These are phyloP conservation scores for Diplazon laetatorius DNA, from an alignment of 2,888 invertebrate species.

Conservation along the genomic window DNA sequence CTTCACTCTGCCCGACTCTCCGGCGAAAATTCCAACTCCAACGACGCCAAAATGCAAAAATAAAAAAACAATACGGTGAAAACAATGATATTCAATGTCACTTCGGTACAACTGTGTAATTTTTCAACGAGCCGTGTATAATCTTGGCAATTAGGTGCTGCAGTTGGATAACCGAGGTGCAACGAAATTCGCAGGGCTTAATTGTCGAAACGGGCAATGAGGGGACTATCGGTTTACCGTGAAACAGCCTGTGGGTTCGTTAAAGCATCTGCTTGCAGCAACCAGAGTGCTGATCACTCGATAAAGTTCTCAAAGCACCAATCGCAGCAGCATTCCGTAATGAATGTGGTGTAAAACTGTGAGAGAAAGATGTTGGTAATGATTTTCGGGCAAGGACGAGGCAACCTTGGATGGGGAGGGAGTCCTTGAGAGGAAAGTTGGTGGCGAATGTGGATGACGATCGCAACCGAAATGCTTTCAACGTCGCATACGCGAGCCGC, in stretches of 20 bases:
- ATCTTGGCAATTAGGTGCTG: constrained; percentile 51
- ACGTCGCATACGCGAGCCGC: constrained; percentile 62
- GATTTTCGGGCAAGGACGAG: constrained; percentile 24
- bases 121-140: constrained; percentile 62
- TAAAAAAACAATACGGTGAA: neutral
- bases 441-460: constrained; percentile 22
- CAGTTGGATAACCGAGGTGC: constrained; percentile 30
- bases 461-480: constrained; percentile 50
- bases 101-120: constrained; percentile 33
- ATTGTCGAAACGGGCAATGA: constrained; percentile 24
- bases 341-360: constrained; percentile 18
- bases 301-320: constrained; percentile 33
- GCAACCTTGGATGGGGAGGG: too few relatives aligned
- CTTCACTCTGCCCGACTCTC: neutral
- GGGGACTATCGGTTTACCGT: constrained; percentile 24
- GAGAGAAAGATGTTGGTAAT: constrained; percentile 43
- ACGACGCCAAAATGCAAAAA: constrained; percentile 19
- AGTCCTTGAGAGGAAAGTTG: constrained; percentile 67
- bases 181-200: constrained; percentile 26
- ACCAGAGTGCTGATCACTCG: constrained; percentile 32
- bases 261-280: constrained; percentile 15
- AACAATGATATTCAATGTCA: constrained; percentile 34
- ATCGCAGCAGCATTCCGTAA: constrained; percentile 12
- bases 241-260: neutral
- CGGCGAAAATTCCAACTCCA: constrained; percentile 46